Percentiles rank a stretch among this genome's conserved stretches.
phyloP scores from a whole-genome alignment of 2,797 vertebrate genomes.

The Momotus momota region DNA sequence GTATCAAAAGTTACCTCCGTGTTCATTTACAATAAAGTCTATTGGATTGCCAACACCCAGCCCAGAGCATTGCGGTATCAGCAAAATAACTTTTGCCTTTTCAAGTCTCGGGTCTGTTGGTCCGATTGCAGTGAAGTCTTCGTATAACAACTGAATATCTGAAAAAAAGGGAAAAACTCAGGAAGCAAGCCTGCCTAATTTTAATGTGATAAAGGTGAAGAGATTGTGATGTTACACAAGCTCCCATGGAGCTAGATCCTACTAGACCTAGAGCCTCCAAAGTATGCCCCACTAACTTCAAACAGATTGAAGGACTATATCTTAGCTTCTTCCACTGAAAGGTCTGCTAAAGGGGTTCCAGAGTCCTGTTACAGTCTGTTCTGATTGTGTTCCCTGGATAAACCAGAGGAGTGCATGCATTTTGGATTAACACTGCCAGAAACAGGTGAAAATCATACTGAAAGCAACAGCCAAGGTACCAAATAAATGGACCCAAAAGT shows the following conservation, averaged over 20 bases:
- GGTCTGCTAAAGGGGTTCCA: not conserved
- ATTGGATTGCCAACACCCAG: slow-evolving; percentile 88
- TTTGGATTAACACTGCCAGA: not conserved
- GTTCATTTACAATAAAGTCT: slow-evolving; percentile 89
- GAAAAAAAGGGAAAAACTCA: not conserved
- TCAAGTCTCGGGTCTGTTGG: slow-evolving; percentile 78
- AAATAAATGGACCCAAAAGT: not conserved
- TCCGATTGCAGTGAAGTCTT: slow-evolving; percentile 82
- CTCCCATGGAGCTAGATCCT: not conserved
- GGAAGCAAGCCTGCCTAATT: not conserved
- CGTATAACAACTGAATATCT: slow-evolving; percentile 88
- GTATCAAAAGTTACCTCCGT: slow-evolving; percentile 80
- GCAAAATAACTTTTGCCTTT: slow-evolving; percentile 84
- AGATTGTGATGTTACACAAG: not conserved
- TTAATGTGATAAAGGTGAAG: not conserved
- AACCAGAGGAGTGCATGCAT: not conserved
- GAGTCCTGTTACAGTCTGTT: not conserved
- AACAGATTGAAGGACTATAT: not conserved
- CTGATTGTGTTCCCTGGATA: not conserved
- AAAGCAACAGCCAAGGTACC: not conserved
- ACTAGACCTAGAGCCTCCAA: not conserved
- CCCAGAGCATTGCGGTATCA: slow-evolving; percentile 88
- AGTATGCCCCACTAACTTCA: not conserved
- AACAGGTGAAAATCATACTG: not conserved
- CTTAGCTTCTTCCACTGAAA: not conserved